A percentile compares a stretch with the other conserved stretches of the same genome.
Conservation (phyloP, 2,888 invertebrate genomes). For the Deilephila porcellus region DNA sequence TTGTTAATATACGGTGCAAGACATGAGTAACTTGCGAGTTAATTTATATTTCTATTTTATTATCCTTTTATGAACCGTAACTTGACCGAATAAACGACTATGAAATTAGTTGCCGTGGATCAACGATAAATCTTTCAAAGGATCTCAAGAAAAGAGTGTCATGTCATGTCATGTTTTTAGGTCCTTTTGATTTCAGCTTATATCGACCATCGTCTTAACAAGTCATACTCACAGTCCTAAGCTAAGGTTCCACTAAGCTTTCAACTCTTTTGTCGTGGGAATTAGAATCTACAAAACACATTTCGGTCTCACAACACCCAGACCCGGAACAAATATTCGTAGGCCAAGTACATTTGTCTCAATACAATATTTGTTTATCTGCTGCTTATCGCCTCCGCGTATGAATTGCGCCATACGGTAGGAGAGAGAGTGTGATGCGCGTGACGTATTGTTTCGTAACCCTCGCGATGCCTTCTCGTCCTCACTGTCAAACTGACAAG, state of each 20-base stretch:
- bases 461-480: background rate
- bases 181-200: too few species aligned
- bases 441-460: constrained; percentile 8
- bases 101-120: too few species aligned
- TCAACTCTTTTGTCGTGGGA: background rate
- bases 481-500: constrained; percentile 12
- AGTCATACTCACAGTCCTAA: too few species aligned
- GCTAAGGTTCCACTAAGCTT: too few species aligned
- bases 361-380: background rate
- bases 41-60: background rate
- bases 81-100: too few species aligned
- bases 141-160: too few species aligned
- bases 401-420: background rate
- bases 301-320: background rate
- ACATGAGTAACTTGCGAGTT: constrained; percentile 31
- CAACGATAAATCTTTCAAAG: too few species aligned
- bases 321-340: too few species aligned
- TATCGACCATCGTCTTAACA: too few species aligned
- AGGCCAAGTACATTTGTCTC: too few species aligned
- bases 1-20: constrained; percentile 46
- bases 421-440: background rate
- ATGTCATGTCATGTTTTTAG: too few species aligned
- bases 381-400: background rate
- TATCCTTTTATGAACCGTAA: too few species aligned
- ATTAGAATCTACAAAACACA: background rate